A percentile compares a stretch with the other conserved stretches of the same genome.
Conservation (phyloP, 2,888 invertebrate species). For the Exephanes ischioxanthus region DNA sequence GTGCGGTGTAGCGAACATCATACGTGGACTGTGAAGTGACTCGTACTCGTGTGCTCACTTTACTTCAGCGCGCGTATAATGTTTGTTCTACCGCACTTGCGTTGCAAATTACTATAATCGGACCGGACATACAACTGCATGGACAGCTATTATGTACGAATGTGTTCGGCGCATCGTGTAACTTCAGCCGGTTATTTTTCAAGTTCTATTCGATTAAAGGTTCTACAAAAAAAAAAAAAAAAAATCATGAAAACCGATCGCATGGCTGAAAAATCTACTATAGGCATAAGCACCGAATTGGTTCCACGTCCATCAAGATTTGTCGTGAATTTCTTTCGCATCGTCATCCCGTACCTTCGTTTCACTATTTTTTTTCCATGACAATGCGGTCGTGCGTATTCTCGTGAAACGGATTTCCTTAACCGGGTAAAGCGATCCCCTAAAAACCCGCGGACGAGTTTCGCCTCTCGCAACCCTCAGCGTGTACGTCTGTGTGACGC, state of each 20-base stretch:
- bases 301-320: slow-evolving; percentile 81
- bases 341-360: slow-evolving; percentile 43
- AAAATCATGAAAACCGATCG: slow-evolving; percentile 25
- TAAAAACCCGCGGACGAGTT: slow-evolving; percentile 46
- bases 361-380: slow-evolving; percentile 56
- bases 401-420: slow-evolving; percentile 70
- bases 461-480: slow-evolving; percentile 48
- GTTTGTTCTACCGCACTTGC: too few relatives aligned
- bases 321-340: slow-evolving; percentile 67
- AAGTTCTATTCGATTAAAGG: neutral
- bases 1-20: too few relatives aligned
- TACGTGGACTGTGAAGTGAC: too few relatives aligned
- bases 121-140: neutral
- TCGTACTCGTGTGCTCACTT: too few relatives aligned
- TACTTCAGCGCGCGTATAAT: too few relatives aligned
- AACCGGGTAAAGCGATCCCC: slow-evolving; percentile 61
- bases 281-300: slow-evolving; percentile 53
- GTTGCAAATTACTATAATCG: neutral
- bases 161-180: slow-evolving; percentile 3
- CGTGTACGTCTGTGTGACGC: neutral
- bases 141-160: neutral
- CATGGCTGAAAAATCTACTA: slow-evolving; percentile 2
- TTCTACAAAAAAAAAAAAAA: slow-evolving; percentile 9
- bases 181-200: slow-evolving; percentile 37
- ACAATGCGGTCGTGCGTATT: slow-evolving; percentile 71